Evolutionary conservation across 2,888 invertebrate genomes (phyloP).

Genomic region (Dascillus cervinus): DNA sequence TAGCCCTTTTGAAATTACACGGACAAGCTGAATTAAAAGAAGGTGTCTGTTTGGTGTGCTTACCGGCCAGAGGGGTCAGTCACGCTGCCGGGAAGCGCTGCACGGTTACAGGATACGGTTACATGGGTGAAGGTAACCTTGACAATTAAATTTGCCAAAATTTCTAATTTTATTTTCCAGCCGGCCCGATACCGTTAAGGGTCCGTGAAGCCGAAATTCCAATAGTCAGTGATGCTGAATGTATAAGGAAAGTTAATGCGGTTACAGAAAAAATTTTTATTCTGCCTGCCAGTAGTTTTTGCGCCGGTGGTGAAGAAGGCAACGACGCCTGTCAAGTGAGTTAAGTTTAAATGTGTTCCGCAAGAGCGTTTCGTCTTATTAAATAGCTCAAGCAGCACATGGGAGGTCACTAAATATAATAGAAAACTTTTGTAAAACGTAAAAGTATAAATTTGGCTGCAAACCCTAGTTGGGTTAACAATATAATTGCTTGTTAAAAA

Average conservation of each 20-base stretch:
- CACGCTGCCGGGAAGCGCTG: conserved; percentile 87
- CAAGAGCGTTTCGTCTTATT: too few species aligned
- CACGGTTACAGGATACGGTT: conserved; percentile 90
- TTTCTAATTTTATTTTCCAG: conserved; percentile 41
- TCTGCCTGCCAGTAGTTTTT: conserved; percentile 86
- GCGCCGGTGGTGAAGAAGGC: conserved; percentile 87
- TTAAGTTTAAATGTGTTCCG: too few species aligned
- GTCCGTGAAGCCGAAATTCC: conserved; percentile 88
- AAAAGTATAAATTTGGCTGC: too few species aligned
- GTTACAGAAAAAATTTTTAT: conserved; percentile 94
- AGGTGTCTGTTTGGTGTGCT: conserved; percentile 77
- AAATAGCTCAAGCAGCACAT: too few species aligned
- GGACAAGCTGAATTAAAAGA: conserved; percentile 83
- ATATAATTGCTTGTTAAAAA: too few species aligned
- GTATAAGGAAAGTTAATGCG: conserved; percentile 86
- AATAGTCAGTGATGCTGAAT: conserved; percentile 87
- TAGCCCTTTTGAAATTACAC: conserved; percentile 81
- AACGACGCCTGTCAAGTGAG: conserved; percentile 89
- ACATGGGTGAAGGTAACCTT: conserved; percentile 80
- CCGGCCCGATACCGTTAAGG: conserved; percentile 83
- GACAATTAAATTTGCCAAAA: background rate
- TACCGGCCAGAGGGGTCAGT: conserved; percentile 81
- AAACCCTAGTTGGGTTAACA: too few species aligned
- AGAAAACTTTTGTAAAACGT: too few species aligned
- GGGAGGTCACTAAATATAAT: too few species aligned